Percentiles rank a stretch among this genome's conserved stretches.
These are phyloP conservation scores for Acanthaster planci DNA, from an alignment of 35 echinoderm and acorn worm genomes.

Conservation along the genomic window DNA sequence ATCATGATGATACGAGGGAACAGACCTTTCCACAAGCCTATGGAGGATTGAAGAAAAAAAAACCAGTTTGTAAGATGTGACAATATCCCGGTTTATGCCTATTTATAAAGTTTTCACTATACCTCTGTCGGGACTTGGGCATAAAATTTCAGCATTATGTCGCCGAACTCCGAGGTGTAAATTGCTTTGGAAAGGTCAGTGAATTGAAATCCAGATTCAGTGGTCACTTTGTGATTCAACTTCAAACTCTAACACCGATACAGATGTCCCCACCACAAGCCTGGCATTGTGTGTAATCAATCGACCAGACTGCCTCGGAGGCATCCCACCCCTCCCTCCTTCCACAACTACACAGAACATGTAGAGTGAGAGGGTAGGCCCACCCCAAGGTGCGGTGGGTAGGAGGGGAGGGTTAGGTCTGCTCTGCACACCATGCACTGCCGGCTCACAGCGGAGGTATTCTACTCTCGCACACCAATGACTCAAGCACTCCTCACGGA, in stretches of 20 bases:
- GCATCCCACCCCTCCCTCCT: not conserved
- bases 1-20: conserved; percentile 99
- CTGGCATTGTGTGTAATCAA: conserved; percentile 2
- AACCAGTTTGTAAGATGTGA: not conserved
- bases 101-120: too few species aligned
- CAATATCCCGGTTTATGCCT: too few species aligned
- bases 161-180: too few species aligned
- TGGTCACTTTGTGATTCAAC: too few species aligned
- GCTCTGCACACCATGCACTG: conserved; percentile 19
- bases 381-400: too few species aligned
- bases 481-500: conserved; percentile 98
- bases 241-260: not conserved
- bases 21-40: conserved; percentile 98
- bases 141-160: too few species aligned
- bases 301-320: conserved; percentile 7
- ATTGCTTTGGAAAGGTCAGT: too few species aligned
- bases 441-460: conserved; percentile 83
- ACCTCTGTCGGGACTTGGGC: too few species aligned
- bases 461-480: conserved; percentile 98
- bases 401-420: not conserved
- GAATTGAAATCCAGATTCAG: too few species aligned
- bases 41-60: not conserved
- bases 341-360: not conserved
- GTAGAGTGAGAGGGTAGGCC: conserved; percentile 7
- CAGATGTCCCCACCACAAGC: conserved; percentile 57